A percentile compares a stretch with the other conserved stretches of the same genome.
These are phyloP conservation scores for Alitta virens DNA, from an alignment of 2,888 invertebrate species.

Conservation along the genomic window DNA sequence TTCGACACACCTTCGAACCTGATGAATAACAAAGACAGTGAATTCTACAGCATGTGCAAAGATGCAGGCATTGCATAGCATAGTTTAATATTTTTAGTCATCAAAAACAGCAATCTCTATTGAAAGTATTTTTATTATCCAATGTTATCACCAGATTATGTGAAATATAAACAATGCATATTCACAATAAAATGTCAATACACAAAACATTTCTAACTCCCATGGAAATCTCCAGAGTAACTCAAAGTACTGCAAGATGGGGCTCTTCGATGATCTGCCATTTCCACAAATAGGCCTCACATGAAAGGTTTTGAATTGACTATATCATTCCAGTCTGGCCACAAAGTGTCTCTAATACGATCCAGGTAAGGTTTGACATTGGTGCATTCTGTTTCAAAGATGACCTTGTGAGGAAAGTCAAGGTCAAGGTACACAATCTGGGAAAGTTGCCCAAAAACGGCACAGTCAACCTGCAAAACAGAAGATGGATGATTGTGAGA, in stretches of 20 bases:
- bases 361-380: slow-evolving; percentile 86
- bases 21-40: not conserved
- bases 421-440: slow-evolving; percentile 86
- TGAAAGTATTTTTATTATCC: too few species aligned
- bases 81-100: too few species aligned
- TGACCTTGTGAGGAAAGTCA: slow-evolving; percentile 83
- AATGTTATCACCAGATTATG: too few species aligned
- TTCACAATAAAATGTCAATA: too few species aligned
- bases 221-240: too few species aligned
- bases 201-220: too few species aligned
- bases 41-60: not conserved
- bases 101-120: too few species aligned
- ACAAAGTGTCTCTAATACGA: slow-evolving; percentile 73
- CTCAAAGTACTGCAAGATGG: too few species aligned
- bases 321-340: slow-evolving; percentile 50
- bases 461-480: slow-evolving; percentile 73
- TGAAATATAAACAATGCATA: too few species aligned
- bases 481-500: not conserved
- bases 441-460: slow-evolving; percentile 87
- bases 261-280: too few species aligned
- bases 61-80: slow-evolving; percentile 2
- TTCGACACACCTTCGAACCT: not conserved
- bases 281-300: too few species aligned
- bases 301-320: not conserved
- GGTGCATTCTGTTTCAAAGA: slow-evolving; percentile 82